Evolutionary conservation across 2,797 vertebrate genomes (phyloP), one percentile per base, ranked within the genome.

Genomic region (Odontamblyopus lacepedii): DNA sequence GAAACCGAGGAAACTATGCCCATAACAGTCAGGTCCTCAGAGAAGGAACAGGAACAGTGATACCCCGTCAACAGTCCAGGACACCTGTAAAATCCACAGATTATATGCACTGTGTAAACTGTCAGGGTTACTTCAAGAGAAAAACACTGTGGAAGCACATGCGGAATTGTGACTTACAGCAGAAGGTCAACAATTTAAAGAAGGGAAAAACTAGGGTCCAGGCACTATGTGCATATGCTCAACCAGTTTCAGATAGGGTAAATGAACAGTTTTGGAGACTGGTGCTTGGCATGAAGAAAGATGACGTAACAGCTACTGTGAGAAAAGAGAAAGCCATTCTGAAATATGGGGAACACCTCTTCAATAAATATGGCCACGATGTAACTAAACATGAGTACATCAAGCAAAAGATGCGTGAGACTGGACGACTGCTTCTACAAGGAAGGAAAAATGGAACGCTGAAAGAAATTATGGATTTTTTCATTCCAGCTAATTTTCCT

Each of bases 361-460:
- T 63, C 23, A 63, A n/a, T 6, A 68, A 63, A 8, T 48, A 63
- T 56, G 72, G 75, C 0, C 41, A 77, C 27, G 66, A 77, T 72
- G 53, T 56, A 1, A 57, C 56, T 12, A 78, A 70, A 68, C 73
- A 82, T 27, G 59, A 82, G 19, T 80, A 85, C 26, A 70, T 80
- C 1, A 66, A 73, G 69, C 62, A 72, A 61, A 80, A 84, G 62
- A 75, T 84, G 79, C n/a, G 50, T 7, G 81, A 83, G 53, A 32
- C 60, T 23, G 78, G 70, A 8, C 60, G 69, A 41, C 62, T 80
- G 23, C 26, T 79, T 51, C 13, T 66, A 0, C 48, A 72, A 55
- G 64, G 71, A 2, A 35, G 63, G 9, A 76, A 72, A 51, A 51
- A 62, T 26, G 73, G 68, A 15, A 77, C 68, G 5, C 50, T 79